Evolutionary conservation across 1,140 invertebrate genomes (phyloP).

Genomic region (Bombus polaris): DNA sequence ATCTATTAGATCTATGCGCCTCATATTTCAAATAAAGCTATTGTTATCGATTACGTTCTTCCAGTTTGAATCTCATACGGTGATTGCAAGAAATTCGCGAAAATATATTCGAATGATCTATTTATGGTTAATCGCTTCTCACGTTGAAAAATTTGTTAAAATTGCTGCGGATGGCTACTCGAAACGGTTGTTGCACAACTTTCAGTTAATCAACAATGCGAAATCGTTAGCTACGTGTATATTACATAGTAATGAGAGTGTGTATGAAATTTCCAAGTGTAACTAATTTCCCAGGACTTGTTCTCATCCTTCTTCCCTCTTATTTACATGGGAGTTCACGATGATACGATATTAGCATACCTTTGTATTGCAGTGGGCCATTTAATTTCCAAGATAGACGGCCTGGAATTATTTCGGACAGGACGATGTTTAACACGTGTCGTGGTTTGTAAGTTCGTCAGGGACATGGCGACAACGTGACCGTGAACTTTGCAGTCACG

Average conservation of each 20-base stretch:
- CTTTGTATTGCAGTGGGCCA: not conserved
- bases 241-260: not conserved
- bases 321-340: not conserved
- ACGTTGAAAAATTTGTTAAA: not conserved
- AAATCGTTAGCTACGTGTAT: not conserved
- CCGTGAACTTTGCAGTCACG: not conserved
- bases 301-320: too few relatives aligned
- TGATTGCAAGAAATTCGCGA: not conserved
- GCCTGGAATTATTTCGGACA: not conserved
- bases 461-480: too few relatives aligned
- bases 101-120: not conserved
- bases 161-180: not conserved
- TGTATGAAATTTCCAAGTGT: constrained; percentile 5
- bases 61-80: not conserved
- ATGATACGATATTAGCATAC: too few relatives aligned
- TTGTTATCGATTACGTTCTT: not conserved
- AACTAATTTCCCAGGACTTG: not conserved
- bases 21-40: too few relatives aligned
- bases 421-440: constrained; percentile 1
- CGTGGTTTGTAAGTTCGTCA: not conserved
- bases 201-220: not conserved
- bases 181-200: not conserved
- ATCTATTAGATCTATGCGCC: too few relatives aligned
- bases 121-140: not conserved
- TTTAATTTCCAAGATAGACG: constrained; percentile 5